Evolutionary conservation across 2,113 vertebrate genomes (phyloP).

Genomic region (Chamaea fasciata): DNA sequence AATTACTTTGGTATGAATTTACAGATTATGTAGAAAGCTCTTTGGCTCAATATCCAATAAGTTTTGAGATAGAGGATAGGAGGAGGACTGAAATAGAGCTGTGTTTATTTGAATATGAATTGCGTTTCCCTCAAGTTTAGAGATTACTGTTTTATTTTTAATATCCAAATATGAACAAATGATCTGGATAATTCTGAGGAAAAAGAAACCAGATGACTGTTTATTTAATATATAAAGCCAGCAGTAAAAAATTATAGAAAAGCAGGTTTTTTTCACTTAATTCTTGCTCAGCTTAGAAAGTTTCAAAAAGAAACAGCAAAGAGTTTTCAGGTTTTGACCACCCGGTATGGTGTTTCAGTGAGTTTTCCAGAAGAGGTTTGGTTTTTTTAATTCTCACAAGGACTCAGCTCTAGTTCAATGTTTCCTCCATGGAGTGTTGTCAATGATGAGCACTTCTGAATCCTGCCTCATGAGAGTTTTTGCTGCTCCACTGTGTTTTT

Average conservation of each 20-base stretch:
- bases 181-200: background rate
- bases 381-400: background rate
- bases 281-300: background rate
- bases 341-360: background rate
- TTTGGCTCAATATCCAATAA: background rate
- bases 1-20: background rate
- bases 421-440: background rate
- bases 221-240: background rate
- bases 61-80: background rate
- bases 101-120: background rate
- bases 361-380: background rate
- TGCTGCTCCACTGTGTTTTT: background rate
- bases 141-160: background rate
- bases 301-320: background rate
- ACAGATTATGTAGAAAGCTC: background rate
- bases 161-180: background rate
- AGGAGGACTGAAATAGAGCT: background rate
- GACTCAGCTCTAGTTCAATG: background rate
- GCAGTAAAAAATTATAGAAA: background rate
- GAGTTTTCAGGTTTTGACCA: background rate
- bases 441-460: background rate
- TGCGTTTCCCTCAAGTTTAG: background rate
- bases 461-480: background rate
- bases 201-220: background rate
- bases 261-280: background rate